Conservation (phyloP, 2,113 vertebrate species). For the Passerina amoena region DNA sequence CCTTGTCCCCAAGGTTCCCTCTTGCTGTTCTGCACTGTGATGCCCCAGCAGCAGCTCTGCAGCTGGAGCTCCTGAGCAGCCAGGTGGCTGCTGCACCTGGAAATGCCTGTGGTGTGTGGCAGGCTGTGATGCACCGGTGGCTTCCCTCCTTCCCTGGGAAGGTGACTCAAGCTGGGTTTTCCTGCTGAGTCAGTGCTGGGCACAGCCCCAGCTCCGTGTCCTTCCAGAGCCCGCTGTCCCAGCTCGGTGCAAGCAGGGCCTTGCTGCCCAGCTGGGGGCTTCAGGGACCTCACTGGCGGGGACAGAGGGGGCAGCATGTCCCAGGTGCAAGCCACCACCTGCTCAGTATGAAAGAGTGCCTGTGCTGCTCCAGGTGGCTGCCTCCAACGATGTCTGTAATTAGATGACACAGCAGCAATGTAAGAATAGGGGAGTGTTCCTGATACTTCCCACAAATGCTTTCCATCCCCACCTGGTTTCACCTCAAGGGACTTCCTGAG, state of each 20-base stretch:
- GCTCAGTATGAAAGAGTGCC: neutral
- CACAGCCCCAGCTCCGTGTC: neutral
- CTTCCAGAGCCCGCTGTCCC: neutral
- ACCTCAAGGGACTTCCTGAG: slow-evolving; percentile 13
- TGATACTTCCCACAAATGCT: neutral
- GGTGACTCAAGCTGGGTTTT: slow-evolving; percentile 17
- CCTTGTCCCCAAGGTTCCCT: neutral
- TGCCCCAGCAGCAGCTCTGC: neutral
- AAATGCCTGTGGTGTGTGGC: neutral
- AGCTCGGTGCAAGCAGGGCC: accelerated
- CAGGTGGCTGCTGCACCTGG: neutral
- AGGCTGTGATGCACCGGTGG: neutral
- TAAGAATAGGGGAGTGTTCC: neutral
- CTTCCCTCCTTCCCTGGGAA: neutral
- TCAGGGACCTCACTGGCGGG: neutral
- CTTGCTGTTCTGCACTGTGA: accelerated
- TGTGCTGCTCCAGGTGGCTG: neutral
- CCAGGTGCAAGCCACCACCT: neutral
- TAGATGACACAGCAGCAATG: neutral
- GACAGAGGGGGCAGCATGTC: neutral
- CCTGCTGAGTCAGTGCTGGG: slow-evolving; percentile 2
- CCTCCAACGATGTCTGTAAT: neutral
- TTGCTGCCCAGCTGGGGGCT: neutral
- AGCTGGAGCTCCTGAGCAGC: neutral
- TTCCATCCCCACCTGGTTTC: neutral